A percentile compares a stretch with the other conserved stretches of the same genome.
phyloP scores from a whole-genome alignment of 2,797 vertebrate genomes.

The Austrolebias charrua region DNA sequence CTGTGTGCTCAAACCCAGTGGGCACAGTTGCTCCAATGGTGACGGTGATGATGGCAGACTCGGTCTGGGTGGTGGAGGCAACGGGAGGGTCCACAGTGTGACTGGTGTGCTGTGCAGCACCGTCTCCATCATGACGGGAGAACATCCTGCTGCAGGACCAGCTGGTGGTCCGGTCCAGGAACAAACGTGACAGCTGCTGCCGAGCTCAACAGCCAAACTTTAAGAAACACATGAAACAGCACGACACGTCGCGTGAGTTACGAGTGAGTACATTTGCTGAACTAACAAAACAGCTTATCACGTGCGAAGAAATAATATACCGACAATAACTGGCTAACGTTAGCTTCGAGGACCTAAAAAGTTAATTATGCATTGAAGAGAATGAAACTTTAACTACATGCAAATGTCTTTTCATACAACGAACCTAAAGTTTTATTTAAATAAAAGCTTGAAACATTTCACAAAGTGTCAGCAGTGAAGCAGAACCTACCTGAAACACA shows the following conservation, averaged over 20 bases:
- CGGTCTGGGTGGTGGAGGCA: conserved; percentile 18
- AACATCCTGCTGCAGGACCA: conserved; percentile 52
- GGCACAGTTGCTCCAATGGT: conserved; percentile 92
- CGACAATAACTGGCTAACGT: conserved; percentile 39
- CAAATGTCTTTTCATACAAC: not conserved
- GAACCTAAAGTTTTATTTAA: not conserved
- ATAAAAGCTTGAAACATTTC: not conserved
- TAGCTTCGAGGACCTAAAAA: conserved; percentile 52
- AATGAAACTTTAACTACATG: not conserved
- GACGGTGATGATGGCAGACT: conserved; percentile 61
- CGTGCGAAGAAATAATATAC: rapidly evolving
- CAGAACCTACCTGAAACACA: conserved; percentile 49
- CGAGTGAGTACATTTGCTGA: not conserved
- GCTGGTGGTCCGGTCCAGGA: conserved; percentile 4
- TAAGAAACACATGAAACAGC: not conserved
- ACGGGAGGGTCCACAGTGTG: not conserved
- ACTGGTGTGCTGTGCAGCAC: conserved; percentile 14
- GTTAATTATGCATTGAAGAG: conserved; percentile 15
- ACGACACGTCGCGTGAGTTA: not conserved
- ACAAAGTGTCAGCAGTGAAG: not conserved
- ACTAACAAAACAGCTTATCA: not conserved
- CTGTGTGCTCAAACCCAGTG: conserved; percentile 93
- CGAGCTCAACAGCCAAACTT: conserved; percentile 18
- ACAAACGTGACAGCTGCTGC: not conserved
- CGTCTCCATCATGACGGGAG: conserved; percentile 32